Conservation (phyloP, 2,888 invertebrate species). For the Lumbricus terrestris region DNA sequence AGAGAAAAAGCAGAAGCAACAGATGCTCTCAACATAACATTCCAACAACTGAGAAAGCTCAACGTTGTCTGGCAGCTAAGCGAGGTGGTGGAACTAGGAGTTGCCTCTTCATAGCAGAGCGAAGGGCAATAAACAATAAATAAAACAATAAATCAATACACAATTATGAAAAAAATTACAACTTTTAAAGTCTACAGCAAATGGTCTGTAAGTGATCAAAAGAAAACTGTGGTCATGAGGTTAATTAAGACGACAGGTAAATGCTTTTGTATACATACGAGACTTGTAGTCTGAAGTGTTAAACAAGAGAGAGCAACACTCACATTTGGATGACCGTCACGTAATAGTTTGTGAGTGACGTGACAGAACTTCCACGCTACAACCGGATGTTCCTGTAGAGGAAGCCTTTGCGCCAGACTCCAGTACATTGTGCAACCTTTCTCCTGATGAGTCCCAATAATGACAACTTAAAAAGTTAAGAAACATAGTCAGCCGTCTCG, state of each 20-base stretch:
- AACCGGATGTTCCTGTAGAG: conserved; percentile 87
- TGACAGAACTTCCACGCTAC: conserved; percentile 99
- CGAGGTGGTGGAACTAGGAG: no score
- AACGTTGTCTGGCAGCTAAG: no score
- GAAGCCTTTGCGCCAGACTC: conserved; percentile 72
- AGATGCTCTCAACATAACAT: neutral
- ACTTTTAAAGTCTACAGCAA: neutral
- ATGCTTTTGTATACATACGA: no score
- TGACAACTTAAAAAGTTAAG: conserved; percentile 58
- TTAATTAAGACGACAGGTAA: neutral
- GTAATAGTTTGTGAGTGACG: conserved; percentile 88
- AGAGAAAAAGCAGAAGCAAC: neutral
- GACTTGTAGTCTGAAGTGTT: neutral
- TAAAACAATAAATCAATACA: neutral
- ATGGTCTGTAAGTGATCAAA: neutral
- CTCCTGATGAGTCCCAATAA: conserved; percentile 91
- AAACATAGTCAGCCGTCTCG: no score
- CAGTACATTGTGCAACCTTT: conserved; percentile 90
- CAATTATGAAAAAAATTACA: neutral
- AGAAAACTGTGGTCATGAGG: neutral
- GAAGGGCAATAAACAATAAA: no score
- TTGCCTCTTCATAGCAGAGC: no score
- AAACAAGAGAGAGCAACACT: conserved; percentile 29
- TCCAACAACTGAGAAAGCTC: no score
- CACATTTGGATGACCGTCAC: conserved; percentile 89